Base-by-base conservation (phyloP, 2,113 vertebrate species). In the Geococcyx californianus region DNA sequence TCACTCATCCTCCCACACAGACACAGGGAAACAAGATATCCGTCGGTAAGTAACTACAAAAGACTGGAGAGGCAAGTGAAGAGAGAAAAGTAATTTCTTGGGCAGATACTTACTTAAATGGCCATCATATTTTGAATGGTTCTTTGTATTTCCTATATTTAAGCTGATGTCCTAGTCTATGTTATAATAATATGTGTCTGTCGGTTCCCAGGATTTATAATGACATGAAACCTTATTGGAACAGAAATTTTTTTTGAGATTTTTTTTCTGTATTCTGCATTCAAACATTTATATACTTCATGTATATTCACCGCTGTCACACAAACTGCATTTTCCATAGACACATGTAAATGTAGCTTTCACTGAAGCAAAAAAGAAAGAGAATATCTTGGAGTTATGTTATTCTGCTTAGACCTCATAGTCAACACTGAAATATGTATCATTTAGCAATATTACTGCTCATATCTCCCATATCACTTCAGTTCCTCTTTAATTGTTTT, bases 81-180 rank as follows among this genome's bases (percentile, higher is more conserved):
- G 93, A 75, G 16, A 95, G 64, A 94, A 75, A 81, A 88, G 36
- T 63, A 81, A 90, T 90, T 94, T 92, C 31, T 88, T 74, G 47
- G 33, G 16, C 59, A 84, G 59, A 81, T 59, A 47, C 20, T 67
- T 84, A 42, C 31, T 94, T 84, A 89, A 89, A 86, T 44, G 13
- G 16, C 34, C 73, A 52, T 56, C 36, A 24, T 73, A 64, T 86
- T 88, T 87, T 87, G 73, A 94, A 94, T 69, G 40, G n/a, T 17
- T 77, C 85, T 90, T 86, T 88, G 44, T 85, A 83, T 79, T 64
- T 82, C 29, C 63, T 31, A 18, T 83, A 64, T n/a, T 90, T 70
- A 93, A 83, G 15, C 16, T 78, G 47, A 70, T 72, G 34, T 6
- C 34, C 8, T 51, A 16, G 4, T 44, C 52, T 59, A 8, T 70